These are phyloP conservation scores for Scelioninae gen. 1 DNA, from an alignment of 2,888 invertebrate species.

Conservation along the genomic window DNA sequence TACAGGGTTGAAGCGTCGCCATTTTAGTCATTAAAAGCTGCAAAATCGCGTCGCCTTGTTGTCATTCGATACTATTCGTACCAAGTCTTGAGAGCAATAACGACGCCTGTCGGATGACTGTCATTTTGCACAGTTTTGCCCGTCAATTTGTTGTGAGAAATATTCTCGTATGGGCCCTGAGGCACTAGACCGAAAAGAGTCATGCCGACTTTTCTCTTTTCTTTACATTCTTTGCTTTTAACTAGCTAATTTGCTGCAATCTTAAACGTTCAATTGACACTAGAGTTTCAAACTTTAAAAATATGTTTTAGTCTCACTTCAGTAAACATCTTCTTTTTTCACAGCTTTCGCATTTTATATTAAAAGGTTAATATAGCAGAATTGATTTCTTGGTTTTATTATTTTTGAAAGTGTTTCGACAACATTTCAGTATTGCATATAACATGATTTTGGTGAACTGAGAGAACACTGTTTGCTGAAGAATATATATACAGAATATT, in stretches of 20 bases:
- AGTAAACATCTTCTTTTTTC: slow-evolving; percentile 8
- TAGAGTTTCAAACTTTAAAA: slow-evolving; percentile 9
- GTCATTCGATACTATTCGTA: slow-evolving; percentile 36
- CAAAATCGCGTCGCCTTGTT: slow-evolving; percentile 46
- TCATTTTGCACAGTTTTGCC: slow-evolving; percentile 69
- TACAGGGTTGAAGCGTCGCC: slow-evolving; percentile 45
- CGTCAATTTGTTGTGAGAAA: slow-evolving; percentile 69
- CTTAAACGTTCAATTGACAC: slow-evolving; percentile 44
- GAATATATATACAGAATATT: too few species aligned
- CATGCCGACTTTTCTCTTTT: slow-evolving; percentile 17
- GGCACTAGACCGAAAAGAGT: slow-evolving; percentile 22
- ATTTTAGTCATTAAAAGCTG: slow-evolving; percentile 62
- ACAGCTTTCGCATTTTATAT: background rate
- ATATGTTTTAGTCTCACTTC: background rate
- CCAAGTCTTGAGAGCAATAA: slow-evolving; percentile 12
- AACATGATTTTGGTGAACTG: too few species aligned
- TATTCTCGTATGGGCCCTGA: slow-evolving; percentile 20
- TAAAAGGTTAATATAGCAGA: background rate
- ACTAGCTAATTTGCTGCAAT: slow-evolving; percentile 21
- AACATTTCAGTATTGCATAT: too few species aligned
- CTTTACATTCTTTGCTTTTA: slow-evolving; percentile 35
- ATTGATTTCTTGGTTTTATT: background rate
- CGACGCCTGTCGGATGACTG: slow-evolving; percentile 67
- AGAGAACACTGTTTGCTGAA: too few species aligned
- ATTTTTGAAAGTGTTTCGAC: background rate